Conservation (phyloP, 2,797 vertebrate species). For the Hephaestus fuliginosus region DNA sequence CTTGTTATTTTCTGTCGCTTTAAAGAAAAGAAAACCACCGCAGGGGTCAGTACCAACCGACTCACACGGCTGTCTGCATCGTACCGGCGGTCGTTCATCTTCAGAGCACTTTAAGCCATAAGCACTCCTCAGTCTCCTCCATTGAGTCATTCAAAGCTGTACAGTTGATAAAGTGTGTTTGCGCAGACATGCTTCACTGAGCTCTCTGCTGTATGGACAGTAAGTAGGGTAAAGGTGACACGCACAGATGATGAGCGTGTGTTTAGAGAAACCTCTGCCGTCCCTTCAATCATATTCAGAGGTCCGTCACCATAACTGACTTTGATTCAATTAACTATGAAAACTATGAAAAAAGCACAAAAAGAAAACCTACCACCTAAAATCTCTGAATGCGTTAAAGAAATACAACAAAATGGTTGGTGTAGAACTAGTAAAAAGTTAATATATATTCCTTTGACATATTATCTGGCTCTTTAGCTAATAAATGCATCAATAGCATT, state of each 20-base stretch:
- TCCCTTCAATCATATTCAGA: not conserved
- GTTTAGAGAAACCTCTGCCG: not conserved
- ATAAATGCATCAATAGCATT: too few species aligned
- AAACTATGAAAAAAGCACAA: not conserved
- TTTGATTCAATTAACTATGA: not conserved
- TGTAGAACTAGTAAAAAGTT: not conserved
- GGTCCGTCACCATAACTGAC: not conserved
- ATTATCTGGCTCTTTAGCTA: too few species aligned
- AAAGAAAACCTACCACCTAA: not conserved
- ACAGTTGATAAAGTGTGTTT: slow-evolving; percentile 43
- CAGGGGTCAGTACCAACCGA: not conserved
- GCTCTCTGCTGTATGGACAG: not conserved
- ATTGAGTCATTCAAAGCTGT: slow-evolving; percentile 8
- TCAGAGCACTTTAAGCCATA: not conserved
- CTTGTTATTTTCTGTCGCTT: not conserved
- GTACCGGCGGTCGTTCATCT: not conserved
- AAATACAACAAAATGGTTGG: not conserved
- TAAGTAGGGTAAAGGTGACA: slow-evolving; percentile 49
- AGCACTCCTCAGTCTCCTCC: not conserved
- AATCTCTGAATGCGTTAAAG: not conserved
- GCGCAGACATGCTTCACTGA: slow-evolving; percentile 30
- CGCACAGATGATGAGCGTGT: not conserved
- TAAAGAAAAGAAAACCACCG: not conserved
- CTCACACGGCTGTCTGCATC: not conserved
- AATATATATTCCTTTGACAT: too few species aligned